Evolutionary conservation across 1,140 invertebrate genomes (phyloP).

Genomic region (Listronotus oregonensis): DNA sequence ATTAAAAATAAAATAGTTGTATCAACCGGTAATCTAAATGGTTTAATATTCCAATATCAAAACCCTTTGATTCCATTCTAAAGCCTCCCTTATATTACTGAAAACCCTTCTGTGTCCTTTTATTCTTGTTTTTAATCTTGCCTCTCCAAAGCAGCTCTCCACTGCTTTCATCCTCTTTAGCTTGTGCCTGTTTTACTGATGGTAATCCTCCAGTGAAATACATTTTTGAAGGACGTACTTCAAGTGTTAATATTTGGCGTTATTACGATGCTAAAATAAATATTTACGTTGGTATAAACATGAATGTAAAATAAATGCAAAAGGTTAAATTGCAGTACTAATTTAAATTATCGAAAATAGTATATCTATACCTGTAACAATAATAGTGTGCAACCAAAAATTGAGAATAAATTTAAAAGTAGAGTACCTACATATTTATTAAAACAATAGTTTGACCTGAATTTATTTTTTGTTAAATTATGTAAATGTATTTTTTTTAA

Average conservation of each 20-base stretch:
- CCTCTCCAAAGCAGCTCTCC: conserved; percentile 29
- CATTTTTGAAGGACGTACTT: conserved; percentile 31
- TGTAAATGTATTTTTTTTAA: no score
- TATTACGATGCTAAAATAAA: conserved; percentile 23
- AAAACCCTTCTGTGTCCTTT: conserved; percentile 33
- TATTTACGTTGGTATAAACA: conserved; percentile 23
- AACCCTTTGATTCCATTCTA: conserved; percentile 13
- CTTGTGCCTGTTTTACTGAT: conserved; percentile 25
- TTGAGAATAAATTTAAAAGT: no score
- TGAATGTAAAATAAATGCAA: not conserved
- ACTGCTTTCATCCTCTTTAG: conserved; percentile 32
- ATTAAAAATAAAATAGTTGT: not conserved
- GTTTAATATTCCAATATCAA: conserved; percentile 9
- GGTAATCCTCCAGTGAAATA: conserved; percentile 32
- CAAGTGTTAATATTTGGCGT: conserved; percentile 29
- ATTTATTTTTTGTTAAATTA: no score
- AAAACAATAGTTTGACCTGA: no score
- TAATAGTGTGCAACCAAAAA: no score
- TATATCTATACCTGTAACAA: no score
- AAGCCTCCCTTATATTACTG: conserved; percentile 21
- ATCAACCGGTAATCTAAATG: not conserved
- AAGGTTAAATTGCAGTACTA: no score
- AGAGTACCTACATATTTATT: no score
- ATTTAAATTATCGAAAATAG: no score
- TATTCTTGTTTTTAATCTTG: conserved; percentile 34